phyloP scores from a whole-genome alignment of 1,140 invertebrate species.

The Frieseomelitta varia region DNA sequence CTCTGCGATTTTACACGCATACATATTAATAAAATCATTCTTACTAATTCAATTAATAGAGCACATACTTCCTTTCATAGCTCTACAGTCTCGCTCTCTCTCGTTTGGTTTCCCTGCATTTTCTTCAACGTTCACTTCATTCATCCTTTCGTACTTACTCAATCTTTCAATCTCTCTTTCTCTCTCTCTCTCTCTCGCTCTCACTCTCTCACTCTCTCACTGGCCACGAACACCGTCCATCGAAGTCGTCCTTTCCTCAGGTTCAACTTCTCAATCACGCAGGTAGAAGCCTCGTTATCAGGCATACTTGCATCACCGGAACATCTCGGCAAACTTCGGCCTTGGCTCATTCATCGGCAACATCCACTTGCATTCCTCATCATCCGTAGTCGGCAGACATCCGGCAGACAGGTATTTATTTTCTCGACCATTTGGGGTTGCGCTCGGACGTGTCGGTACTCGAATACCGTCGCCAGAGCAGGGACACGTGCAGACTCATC shows the following conservation, averaged over 20 bases:
- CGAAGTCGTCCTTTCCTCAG: conserved; percentile 53
- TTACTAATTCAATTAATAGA: conserved; percentile 35
- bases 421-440: conserved; percentile 57
- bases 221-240: conserved; percentile 56
- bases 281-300: conserved; percentile 62
- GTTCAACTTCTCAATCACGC: conserved; percentile 65
- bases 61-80: conserved; percentile 26
- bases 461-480: conserved; percentile 69
- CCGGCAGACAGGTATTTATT: conserved; percentile 64
- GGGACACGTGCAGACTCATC: conserved; percentile 76
- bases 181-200: conserved; percentile 50
- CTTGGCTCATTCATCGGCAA: conserved; percentile 71
- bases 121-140: conserved; percentile 36
- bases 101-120: conserved; percentile 52
- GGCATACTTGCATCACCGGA: conserved; percentile 66
- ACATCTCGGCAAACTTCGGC: conserved; percentile 58
- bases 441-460: conserved; percentile 56
- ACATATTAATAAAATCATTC: conserved; percentile 36
- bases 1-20: conserved; percentile 46
- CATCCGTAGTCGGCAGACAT: conserved; percentile 63
- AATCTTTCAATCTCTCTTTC: conserved; percentile 34
- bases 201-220: conserved; percentile 50
- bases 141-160: conserved; percentile 45
- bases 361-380: conserved; percentile 73
- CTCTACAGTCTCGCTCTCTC: conserved; percentile 52